Conservation (phyloP, 2,888 invertebrate genomes). For the Tachina lurida region DNA sequence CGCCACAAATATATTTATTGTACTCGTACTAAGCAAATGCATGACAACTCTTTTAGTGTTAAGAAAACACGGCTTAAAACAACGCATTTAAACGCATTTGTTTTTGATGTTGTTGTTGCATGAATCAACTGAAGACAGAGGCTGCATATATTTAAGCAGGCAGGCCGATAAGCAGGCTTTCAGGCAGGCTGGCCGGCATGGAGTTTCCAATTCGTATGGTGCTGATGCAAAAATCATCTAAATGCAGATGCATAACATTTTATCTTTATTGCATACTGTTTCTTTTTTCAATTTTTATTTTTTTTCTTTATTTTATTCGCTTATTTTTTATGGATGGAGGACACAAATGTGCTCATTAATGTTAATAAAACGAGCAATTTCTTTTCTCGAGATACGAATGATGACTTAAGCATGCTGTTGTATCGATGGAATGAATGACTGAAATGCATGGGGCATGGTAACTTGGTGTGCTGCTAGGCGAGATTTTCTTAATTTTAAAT, state of each 20-base stretch:
- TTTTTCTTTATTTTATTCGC: not conserved
- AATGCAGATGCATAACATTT: slow-evolving; percentile 69
- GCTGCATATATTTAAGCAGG: slow-evolving; percentile 8
- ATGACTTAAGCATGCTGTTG: slow-evolving; percentile 50
- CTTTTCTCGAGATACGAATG: slow-evolving; percentile 68
- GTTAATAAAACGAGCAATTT: slow-evolving; percentile 71
- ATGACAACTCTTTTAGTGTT: slow-evolving; percentile 71
- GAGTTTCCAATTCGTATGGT: slow-evolving; percentile 26
- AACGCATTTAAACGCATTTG: slow-evolving; percentile 60
- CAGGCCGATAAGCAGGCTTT: not conserved
- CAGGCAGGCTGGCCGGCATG: slow-evolving; percentile 19
- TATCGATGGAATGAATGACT: slow-evolving; percentile 58
- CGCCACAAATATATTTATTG: not conserved
- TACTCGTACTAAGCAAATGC: slow-evolving; percentile 30
- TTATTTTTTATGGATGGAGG: slow-evolving; percentile 62
- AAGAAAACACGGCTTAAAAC: slow-evolving; percentile 61
- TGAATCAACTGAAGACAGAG: slow-evolving; percentile 19
- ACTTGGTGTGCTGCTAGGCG: slow-evolving; percentile 3
- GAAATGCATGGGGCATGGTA: slow-evolving; percentile 32
- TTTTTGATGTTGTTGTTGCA: slow-evolving; percentile 18
- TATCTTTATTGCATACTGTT: slow-evolving; percentile 66
- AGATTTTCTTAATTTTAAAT: slow-evolving; percentile 1
- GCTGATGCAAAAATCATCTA: slow-evolving; percentile 57
- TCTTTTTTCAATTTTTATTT: not conserved
- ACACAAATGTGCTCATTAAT: slow-evolving; percentile 72